Evolutionary conservation across 2,888 invertebrate species (phyloP), one percentile per base, ranked within the genome.

Genomic region (Dynastes maya): DNA sequence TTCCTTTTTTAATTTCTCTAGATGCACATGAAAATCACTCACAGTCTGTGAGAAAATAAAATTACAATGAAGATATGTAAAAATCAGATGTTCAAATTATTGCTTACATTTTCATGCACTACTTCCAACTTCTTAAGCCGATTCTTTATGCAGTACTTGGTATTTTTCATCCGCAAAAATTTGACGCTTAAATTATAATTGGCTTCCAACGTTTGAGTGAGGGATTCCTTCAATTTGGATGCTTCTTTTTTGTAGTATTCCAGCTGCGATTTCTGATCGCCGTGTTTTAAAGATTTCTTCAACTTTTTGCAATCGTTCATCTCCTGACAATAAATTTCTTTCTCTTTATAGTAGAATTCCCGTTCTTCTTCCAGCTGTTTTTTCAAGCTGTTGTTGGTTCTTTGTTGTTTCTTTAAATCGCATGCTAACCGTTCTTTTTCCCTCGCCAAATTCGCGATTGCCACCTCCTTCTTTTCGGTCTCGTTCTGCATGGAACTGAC

Each of bases 341-440:
- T 92, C 84, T 91, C 91, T 83, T 90, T 89, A 80, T 88, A 90
- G 84, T 91, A 90, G 83, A 90, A 90, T 79, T 88, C 88, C 84
- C 91, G 88, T 86, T 92, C 91, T 81, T 91, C 90, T 80, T 90
- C 88, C 80, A 92, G 85, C 85, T 92, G 91, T 86, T 91, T 90
- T 81, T 89, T 88, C 79, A 92, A 83, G 83, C 88, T 90, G 81
- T 87, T 87, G 79, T 89, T 90, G 6, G 88, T 89, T 82, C 90
- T 86, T 84, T 89, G 90, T 65, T 89, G 88, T 82, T 88, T 89
- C 82, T 90, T 89, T 53, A 91, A 84, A 83, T 91, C 91, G 13
- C 88, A 82, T 11, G 87, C 86, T 32, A 91, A 82, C 84, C 90
- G 90, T 83, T 91, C 90, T 83, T 91, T 91, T 82, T 91, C 91